Conservation (phyloP, 2,113 vertebrate genomes). For the Amblyopsis rosae region DNA sequence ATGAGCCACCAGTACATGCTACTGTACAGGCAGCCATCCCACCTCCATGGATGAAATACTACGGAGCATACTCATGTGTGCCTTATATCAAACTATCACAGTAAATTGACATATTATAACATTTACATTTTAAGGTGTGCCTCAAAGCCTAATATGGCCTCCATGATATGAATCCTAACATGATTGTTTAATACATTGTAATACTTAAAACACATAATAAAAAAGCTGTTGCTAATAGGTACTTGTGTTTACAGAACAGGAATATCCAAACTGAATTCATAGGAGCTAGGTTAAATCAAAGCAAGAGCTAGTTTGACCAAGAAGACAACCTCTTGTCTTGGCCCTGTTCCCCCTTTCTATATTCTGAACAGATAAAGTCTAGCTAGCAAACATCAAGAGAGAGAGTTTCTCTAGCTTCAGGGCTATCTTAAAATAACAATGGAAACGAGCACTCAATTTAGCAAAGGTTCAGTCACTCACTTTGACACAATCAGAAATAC, state of each 20-base stretch:
- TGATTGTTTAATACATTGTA: too few species aligned
- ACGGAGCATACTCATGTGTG: too few species aligned
- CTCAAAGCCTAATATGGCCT: too few species aligned
- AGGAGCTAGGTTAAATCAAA: background rate
- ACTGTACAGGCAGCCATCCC: slow-evolving; percentile 23
- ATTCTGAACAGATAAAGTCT: background rate
- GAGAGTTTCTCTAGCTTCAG: slow-evolving; percentile 1
- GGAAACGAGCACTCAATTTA: background rate
- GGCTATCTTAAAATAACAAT: slow-evolving; percentile 5
- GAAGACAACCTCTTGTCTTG: too few species aligned
- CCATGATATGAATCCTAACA: too few species aligned
- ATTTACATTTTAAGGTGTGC: too few species aligned
- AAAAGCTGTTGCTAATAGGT: background rate
- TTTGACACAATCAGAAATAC: background rate
- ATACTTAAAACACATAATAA: too few species aligned
- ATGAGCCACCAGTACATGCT: slow-evolving; percentile 14
- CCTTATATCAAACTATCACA: too few species aligned
- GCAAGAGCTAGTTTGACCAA: background rate
- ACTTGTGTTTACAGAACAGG: background rate
- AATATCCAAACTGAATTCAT: background rate
- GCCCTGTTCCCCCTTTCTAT: slow-evolving; percentile 4
- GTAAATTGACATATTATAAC: too few species aligned
- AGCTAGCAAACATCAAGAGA: too few species aligned
- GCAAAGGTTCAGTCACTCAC: background rate
- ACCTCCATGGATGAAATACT: background rate